These are phyloP conservation scores for Egretta garzetta DNA, from an alignment of 2,113 vertebrate species.

Conservation along the genomic window DNA sequence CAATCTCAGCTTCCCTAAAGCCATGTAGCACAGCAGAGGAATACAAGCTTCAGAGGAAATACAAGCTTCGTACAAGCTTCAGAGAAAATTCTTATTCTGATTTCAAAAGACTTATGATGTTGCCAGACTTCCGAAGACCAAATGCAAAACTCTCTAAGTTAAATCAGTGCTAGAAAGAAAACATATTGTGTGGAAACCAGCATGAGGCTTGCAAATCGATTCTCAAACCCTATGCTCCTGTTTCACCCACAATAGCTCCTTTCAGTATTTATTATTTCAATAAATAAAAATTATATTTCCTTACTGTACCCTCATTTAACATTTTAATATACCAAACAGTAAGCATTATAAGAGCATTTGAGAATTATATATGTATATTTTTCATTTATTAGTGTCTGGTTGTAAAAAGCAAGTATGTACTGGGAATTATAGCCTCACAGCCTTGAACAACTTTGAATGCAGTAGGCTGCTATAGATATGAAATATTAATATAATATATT, in stretches of 20 bases:
- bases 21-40: not conserved
- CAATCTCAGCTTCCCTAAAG: not conserved
- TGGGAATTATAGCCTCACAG: not conserved
- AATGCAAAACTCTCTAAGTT: not conserved
- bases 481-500: not conserved
- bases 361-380: not conserved
- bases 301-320: not conserved
- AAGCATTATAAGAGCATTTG: not conserved
- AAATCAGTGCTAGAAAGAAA: not conserved
- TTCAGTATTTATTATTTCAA: not conserved
- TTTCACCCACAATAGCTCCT: not conserved
- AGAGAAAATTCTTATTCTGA: not conserved
- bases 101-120: not conserved
- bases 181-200: rapidly evolving
- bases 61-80: not conserved
- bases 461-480: not conserved
- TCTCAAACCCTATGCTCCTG: not conserved
- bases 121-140: not conserved
- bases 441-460: not conserved
- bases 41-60: not conserved
- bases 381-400: not conserved
- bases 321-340: not conserved
- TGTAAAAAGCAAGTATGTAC: not conserved
- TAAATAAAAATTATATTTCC: not conserved
- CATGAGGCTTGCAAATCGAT: not conserved